phyloP scores from a whole-genome alignment of 2,888 invertebrate genomes.

The Xanthia icteritia region DNA sequence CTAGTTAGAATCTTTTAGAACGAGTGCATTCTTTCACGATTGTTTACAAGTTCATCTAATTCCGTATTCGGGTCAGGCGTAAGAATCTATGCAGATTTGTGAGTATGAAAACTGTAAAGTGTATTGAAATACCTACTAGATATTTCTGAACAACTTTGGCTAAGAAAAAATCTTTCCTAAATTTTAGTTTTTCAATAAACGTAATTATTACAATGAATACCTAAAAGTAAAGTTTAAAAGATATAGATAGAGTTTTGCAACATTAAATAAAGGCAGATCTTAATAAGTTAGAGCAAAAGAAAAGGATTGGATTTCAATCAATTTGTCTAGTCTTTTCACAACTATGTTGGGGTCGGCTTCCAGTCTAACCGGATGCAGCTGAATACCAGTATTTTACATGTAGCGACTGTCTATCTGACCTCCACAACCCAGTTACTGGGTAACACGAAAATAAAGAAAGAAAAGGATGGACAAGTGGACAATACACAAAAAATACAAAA shows the following conservation, averaged over 20 bases:
- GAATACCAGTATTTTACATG: no score
- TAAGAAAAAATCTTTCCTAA: background rate
- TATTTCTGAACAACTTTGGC: background rate
- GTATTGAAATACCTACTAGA: background rate
- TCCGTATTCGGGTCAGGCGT: slow-evolving; percentile 45
- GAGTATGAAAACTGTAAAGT: background rate
- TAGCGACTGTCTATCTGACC: no score
- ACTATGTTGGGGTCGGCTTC: no score
- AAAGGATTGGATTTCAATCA: no score
- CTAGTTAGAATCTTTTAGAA: slow-evolving; percentile 3
- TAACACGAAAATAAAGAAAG: no score
- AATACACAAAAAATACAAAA: background rate
- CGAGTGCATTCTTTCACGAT: slow-evolving; percentile 24
- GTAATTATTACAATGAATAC: background rate
- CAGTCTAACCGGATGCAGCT: no score
- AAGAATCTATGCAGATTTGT: slow-evolving; percentile 28
- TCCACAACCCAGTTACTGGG: no score
- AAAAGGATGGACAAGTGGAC: background rate
- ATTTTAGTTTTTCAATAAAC: no score
- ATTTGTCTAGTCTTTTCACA: no score
- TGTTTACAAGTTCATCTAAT: slow-evolving; percentile 50
- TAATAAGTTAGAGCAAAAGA: no score
- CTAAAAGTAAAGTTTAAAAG: background rate
- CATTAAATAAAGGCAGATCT: background rate
- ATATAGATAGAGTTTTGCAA: background rate